A percentile compares a stretch with the other conserved stretches of the same genome.
These are phyloP conservation scores for Danio rerio DNA, from an alignment of 2,113 vertebrate genomes.

Conservation along the genomic window GRCz12tu NC_133185.1:22126501-22127000, in stretches of 20 bases:
- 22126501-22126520: too few relatives aligned
- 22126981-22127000: not conserved
- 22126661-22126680: not conserved
- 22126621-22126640: not conserved
- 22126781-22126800: not conserved
- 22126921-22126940: too few relatives aligned
- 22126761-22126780: not conserved
- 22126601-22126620: not conserved
- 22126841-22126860: not conserved
- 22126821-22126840: not conserved
- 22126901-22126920: not conserved
- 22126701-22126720: slow-evolving; percentile 4
- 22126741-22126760: not conserved
- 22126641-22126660: not conserved
- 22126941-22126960: not conserved
- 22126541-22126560: too few relatives aligned
- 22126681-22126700: not conserved
- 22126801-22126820: not conserved
- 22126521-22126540: too few relatives aligned
- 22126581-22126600: not conserved
- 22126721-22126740: not conserved
- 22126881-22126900: not conserved
- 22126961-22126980: not conserved
- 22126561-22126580: not conserved
- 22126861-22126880: not conserved